A percentile compares a stretch with the other conserved stretches of the same genome.
phyloP scores from a whole-genome alignment of 2,888 invertebrate species.

The Axea sp. region DNA sequence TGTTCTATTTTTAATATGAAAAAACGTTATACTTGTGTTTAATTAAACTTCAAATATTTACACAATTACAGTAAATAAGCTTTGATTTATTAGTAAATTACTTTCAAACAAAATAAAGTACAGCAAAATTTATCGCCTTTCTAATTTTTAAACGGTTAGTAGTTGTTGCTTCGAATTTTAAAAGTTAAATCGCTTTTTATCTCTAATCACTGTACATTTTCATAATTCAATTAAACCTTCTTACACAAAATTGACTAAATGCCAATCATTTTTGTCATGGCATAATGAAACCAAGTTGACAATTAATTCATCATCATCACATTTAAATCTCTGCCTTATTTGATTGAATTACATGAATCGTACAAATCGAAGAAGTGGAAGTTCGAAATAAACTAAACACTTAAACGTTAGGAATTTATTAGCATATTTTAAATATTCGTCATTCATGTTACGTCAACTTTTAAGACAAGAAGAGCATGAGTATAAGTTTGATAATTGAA shows the following conservation, averaged over 20 bases:
- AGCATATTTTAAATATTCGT: slow-evolving; percentile 16
- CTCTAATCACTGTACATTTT: not conserved
- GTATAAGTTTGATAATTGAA: too few species aligned
- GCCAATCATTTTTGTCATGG: slow-evolving; percentile 19
- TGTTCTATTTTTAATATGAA: too few species aligned
- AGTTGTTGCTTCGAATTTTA: not conserved
- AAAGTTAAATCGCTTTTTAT: not conserved
- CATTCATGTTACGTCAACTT: not conserved
- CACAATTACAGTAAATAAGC: too few species aligned
- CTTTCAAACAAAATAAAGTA: not conserved
- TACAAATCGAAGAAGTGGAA: slow-evolving; percentile 26
- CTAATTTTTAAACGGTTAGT: not conserved
- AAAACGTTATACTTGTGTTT: too few species aligned
- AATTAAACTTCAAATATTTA: too few species aligned
- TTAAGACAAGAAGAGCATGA: slow-evolving; percentile 7
- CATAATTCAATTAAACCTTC: not conserved
- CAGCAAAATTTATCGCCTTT: slow-evolving; percentile 9
- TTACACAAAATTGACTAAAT: not conserved
- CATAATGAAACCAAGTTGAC: slow-evolving; percentile 6
- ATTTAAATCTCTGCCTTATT: slow-evolving; percentile 17
- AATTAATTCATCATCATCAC: slow-evolving; percentile 23
- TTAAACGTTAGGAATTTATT: slow-evolving; percentile 13
- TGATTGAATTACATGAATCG: slow-evolving; percentile 10
- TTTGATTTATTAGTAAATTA: slow-evolving; percentile 1
- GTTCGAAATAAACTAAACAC: slow-evolving; percentile 1